Evolutionary conservation across 2,797 vertebrate genomes (phyloP), one percentile per base, ranked within the genome.

Genomic region (Schizothorax lantsangensis): DNA sequence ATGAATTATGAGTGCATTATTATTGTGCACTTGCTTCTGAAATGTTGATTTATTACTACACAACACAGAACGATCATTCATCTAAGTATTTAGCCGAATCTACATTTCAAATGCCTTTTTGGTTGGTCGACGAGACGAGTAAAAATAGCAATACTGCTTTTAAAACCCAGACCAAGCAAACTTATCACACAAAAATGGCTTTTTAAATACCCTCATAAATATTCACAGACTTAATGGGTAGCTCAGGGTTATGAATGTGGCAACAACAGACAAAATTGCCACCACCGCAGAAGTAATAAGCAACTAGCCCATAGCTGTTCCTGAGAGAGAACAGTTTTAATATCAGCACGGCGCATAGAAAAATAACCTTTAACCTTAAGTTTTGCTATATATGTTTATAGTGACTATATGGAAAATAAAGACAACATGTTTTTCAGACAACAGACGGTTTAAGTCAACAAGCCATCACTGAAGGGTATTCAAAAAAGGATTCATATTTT

Each of bases 151-250:
- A 57, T 23, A 1, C 62, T 68, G 62, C 74, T 47, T 84, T 84
- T 79, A 79, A 69, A 84, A 69, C 23, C 9, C 21, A 49, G 57
- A 75, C 74, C 74, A n/a, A 26, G 74, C 83, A 54, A 78, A 78
- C 83, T 69, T 84, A 79, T 52, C 45, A 40, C 33, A 79, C n/a
- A 86, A 81, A 73, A 81, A 86, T 86, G 66, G 54, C 84, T 72
- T 86, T 86, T 86, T 86, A 86, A 86, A 86, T 81, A 86, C 84
- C 78, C 52, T 86, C 84, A 86, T 86, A 86, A 86, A 86, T 81
- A 86, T 86, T 81, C 78, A 81, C 78, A 64, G 54, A 38, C 69
- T 81, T 81, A 86, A 86, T 86, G 69, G 69, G 79, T 74, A 73
- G 84, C 73, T 83, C 49, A 83, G 40, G 73, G 81, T 87, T 83